Base-by-base conservation (phyloP, 2,113 vertebrate genomes). In the Prolemur simus region DNA sequence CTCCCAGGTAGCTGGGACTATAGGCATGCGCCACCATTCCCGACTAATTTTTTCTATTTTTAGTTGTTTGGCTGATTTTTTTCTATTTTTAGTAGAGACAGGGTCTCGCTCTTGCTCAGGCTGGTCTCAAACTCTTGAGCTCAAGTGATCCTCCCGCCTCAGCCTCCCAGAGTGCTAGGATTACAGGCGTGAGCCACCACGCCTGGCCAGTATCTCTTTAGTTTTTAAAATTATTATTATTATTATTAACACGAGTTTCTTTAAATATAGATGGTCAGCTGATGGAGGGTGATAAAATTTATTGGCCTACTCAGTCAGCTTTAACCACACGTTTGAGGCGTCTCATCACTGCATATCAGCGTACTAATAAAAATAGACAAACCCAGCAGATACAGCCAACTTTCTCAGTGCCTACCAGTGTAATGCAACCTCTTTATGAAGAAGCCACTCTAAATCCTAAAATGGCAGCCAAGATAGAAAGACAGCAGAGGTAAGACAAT, bases 381-480 rank as follows among this genome's bases (percentile, higher is more conserved):
- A 99, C 99, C 96, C 99, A 99, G 84, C 99, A 99, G 78, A 99
- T 99, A 89, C 99, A 99, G 58, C 99, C 99, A 73, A 25, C 98
- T 11, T 98, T 99, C 96, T 98, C 99, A 34, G 85, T 99, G 56
- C 99, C 99, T 10, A 97, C 99, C 64, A 99, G 96, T 91, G 97
- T 99, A 3, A 98, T 99, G 97, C 99, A 99, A 39, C 98, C 99
- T 92, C 98, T 99, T 0, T 98, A 99, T 87, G 99, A 99, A 49
- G 99, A 99, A 97, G 98, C 98, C 58, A 98, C 98, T 58, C 97
- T 99, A 83, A 99, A 99, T 96, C 99, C 99, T 77, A 99, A 99
- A 98, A 99, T 99, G 98, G 99, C 99, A 88, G 99, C 99, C 69
- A 99, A 99, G 98, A 99, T 99, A 96, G 99, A 99, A 98, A 99